Conservation (phyloP, 2,888 invertebrate species). For the Holacanthella duospinosa region DNA sequence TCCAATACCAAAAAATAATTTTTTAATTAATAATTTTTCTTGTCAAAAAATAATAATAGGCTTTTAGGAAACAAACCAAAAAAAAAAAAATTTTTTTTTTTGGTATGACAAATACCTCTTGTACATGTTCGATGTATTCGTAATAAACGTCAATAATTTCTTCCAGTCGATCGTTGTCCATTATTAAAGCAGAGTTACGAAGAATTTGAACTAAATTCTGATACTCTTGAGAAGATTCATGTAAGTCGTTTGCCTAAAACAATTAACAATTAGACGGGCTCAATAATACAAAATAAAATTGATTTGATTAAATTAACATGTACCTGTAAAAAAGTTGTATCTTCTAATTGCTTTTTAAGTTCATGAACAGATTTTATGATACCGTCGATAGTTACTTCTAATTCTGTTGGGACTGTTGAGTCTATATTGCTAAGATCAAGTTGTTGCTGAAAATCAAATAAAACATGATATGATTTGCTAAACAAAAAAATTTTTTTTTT, state of each 20-base stretch:
- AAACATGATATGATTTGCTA: not conserved
- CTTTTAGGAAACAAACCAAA: too few relatives aligned
- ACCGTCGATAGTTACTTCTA: constrained; percentile 35
- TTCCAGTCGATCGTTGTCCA: constrained; percentile 80
- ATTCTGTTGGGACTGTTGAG: constrained; percentile 15
- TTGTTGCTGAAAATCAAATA: constrained; percentile 25
- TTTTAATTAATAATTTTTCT: not conserved
- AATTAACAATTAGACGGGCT: not conserved
- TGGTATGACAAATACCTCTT: constrained; percentile 60
- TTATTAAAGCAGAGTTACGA: constrained; percentile 60
- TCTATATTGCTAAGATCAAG: constrained; percentile 1
- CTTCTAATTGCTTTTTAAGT: constrained; percentile 37
- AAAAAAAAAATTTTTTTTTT: not conserved
- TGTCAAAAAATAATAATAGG: not conserved
- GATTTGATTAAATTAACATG: not conserved
- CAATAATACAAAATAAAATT: not conserved
- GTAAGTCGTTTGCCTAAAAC: constrained; percentile 29
- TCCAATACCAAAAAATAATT: not conserved
- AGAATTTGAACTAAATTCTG: constrained; percentile 51
- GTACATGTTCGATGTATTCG: constrained; percentile 95
- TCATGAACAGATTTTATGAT: constrained; percentile 37
- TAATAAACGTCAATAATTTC: constrained; percentile 88
- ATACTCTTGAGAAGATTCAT: constrained; percentile 18
- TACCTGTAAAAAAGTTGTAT: constrained; percentile 36
- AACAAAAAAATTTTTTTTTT: not conserved